Percentiles rank a stretch among this genome's conserved stretches.
Evolutionary conservation across 1,140 invertebrate species (phyloP).

Genomic region (Lucilia cuprina): DNA sequence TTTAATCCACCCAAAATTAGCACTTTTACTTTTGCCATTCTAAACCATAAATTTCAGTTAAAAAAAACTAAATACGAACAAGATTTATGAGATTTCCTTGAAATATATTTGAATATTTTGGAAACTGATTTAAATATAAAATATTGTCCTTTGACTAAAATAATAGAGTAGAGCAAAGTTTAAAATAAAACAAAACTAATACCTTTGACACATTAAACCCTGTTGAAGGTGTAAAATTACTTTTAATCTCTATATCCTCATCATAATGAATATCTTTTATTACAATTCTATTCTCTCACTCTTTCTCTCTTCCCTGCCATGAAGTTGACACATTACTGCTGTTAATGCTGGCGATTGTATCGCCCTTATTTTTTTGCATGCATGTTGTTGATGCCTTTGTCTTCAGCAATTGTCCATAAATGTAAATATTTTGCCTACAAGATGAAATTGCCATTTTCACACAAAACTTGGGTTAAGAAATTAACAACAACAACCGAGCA

Average conservation of each 20-base stretch:
- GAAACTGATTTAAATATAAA: no score
- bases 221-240: constrained; percentile 30
- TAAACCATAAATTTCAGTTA: no score
- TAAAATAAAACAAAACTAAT: not conserved
- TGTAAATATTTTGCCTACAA: constrained; percentile 28
- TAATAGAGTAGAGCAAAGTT: not conserved
- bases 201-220: constrained; percentile 20
- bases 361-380: constrained; percentile 4
- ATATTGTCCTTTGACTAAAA: not conserved
- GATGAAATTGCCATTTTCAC: constrained; percentile 10
- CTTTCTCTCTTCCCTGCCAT: not conserved
- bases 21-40: no score
- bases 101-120: no score
- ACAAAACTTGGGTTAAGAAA: constrained; percentile 2
- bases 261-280: constrained; percentile 19
- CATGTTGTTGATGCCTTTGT: not conserved
- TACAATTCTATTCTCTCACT: not conserved
- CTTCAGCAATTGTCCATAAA: constrained; percentile 15
- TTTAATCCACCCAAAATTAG: no score
- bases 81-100: no score
- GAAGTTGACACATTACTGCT: not conserved
- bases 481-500: not conserved
- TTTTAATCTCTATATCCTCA: constrained; percentile 26
- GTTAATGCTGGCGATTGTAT: constrained; percentile 19
- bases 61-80: no score